Percentiles rank a stretch among this genome's conserved stretches.
Conservation (phyloP, 1,140 invertebrate genomes). For the Pseudomyrmex sp. region DNA sequence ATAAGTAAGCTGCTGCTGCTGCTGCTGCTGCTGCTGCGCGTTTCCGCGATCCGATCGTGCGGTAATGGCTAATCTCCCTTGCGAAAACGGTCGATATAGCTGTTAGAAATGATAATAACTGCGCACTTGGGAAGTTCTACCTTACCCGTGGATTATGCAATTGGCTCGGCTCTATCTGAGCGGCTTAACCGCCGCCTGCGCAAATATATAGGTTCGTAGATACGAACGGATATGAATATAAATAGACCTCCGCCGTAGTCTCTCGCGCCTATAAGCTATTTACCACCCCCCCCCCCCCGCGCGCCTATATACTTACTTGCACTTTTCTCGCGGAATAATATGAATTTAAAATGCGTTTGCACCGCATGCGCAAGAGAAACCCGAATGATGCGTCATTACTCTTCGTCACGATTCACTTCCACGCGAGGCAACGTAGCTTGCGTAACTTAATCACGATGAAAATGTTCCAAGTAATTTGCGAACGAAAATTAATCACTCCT, state of each 20-base stretch:
- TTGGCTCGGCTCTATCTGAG: conserved; percentile 54
- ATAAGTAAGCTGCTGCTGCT: conserved; percentile 54
- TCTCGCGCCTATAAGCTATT: conserved; percentile 24
- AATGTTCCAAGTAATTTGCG: conserved; percentile 53
- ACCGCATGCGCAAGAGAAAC: background rate
- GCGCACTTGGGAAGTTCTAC: conserved; percentile 65
- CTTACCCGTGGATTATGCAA: conserved; percentile 68
- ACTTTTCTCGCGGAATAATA: conserved; percentile 4
- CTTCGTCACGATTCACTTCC: conserved; percentile 44
- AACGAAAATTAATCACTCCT: conserved; percentile 49
- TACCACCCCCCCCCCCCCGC: background rate
- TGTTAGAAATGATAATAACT: conserved; percentile 72
- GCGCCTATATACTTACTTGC: conserved; percentile 2
- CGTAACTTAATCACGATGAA: conserved; percentile 42
- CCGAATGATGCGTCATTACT: conserved; percentile 45
- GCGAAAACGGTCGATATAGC: conserved; percentile 61
- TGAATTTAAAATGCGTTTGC: conserved; percentile 44
- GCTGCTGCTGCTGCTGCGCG: conserved; percentile 12
- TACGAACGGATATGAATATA: conserved; percentile 64
- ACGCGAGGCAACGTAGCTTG: conserved; percentile 15
- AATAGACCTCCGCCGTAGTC: conserved; percentile 22
- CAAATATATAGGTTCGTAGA: conserved; percentile 52
- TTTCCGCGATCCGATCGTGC: conserved; percentile 43
- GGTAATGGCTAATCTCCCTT: conserved; percentile 66
- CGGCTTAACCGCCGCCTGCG: conserved; percentile 48